Evolutionary conservation across 2,113 vertebrate species (phyloP), one percentile per base, ranked within the genome.

Genomic region (Callipepla squamata): DNA sequence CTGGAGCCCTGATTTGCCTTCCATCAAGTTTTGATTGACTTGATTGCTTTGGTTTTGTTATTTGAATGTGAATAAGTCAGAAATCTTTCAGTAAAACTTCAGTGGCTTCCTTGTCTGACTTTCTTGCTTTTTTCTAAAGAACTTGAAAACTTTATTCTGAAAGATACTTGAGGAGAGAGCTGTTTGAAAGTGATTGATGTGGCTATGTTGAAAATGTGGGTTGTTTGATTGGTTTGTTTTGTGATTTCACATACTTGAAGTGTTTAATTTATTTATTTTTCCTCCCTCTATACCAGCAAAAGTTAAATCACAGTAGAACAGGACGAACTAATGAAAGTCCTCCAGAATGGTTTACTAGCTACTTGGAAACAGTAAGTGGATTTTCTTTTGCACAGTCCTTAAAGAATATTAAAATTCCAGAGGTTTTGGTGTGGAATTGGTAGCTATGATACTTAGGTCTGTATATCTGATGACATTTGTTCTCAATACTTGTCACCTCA

Each of bases 301-400:
- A 93, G 6, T 48, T 88, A 47, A 87, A 72, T 85, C 59, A 25
- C 8, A 26, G 28, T 58, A 25, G 63, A 57, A 3, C 53, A 65
- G 93, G 87, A 58, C 87, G 91, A 51, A 72, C 74, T 78, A 95
- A 91, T 81, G 98, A 98, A 62, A 98, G 98, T 22, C 99, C 99
- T 68, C 99, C 99, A 38, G 98, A 98, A 74, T 99, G 99, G 99
- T 99, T 99, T 85, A 98, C 98, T 40, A 98, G 97, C 48, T 99
- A 99, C 97, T 98, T 99, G 98, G 99, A 99, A 94, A 98, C 98
- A 92, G 99, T 99, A 95, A 97, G 98, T 97, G 7, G 77, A 4
- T 55, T 89, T 65, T 82, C 51, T 67, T 76, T 25, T 57, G 55
- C 21, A 23, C 9, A 57, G 7, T 57, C 17, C 28, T 32, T 32